phyloP scores from a whole-genome alignment of 37 sponge, comb jelly and placozoan genomes.

The Ephydatia muelleri region DNA sequence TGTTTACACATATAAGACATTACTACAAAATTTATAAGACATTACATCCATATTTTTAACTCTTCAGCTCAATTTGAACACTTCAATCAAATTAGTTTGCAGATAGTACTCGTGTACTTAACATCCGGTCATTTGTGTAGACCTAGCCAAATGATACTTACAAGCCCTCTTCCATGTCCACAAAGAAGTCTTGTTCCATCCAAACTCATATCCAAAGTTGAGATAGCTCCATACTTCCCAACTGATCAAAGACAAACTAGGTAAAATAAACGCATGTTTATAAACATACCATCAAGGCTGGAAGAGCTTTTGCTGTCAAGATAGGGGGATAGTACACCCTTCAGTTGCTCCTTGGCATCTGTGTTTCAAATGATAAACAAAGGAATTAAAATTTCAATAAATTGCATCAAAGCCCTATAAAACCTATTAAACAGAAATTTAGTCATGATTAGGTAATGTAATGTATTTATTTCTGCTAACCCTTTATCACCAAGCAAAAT shows the following conservation, averaged over 20 bases:
- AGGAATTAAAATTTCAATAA: background rate
- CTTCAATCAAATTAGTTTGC: too few species aligned
- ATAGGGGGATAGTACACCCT: conserved; percentile 53
- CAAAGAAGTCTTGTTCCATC: conserved; percentile 71
- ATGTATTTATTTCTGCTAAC: too few species aligned
- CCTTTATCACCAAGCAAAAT: too few species aligned
- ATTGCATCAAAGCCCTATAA: too few species aligned
- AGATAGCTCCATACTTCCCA: conserved; percentile 73
- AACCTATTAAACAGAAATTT: too few species aligned
- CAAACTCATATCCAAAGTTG: conserved; percentile 65
- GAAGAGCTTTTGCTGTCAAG: conserved; percentile 15
- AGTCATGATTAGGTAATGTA: too few species aligned
- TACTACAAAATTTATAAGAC: too few species aligned
- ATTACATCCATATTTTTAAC: too few species aligned
- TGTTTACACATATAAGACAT: too few species aligned
- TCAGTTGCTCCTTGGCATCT: conserved; percentile 53
- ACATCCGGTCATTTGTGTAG: too few species aligned
- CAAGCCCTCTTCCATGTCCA: conserved; percentile 86
- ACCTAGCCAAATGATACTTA: conserved; percentile 32
- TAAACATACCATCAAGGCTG: conserved; percentile 26
- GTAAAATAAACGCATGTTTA: background rate
- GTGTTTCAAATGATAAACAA: background rate
- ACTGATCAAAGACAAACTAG: conserved; percentile 10
- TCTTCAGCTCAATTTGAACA: too few species aligned
- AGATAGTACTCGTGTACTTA: too few species aligned